Evolutionary conservation across 2,113 vertebrate species (phyloP), one percentile per base, ranked within the genome.

Genomic region (Plotosus lineatus): DNA sequence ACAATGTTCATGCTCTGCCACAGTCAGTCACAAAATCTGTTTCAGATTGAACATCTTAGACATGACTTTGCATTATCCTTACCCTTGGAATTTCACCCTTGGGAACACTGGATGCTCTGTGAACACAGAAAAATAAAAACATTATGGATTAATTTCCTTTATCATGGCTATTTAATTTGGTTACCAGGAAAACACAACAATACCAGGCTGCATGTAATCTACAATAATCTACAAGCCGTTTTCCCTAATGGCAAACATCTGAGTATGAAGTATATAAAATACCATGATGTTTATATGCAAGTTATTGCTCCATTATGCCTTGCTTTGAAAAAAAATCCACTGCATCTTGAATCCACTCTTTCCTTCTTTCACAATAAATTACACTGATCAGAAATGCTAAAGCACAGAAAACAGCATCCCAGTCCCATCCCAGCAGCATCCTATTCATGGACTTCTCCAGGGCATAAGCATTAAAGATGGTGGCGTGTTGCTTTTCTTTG

Each of bases 51-150:
- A 74, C 58, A 10, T 7, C 3, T 50, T 17, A 40, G 15, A 31
- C 19, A 56, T 6, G 6, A 55, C 11, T 2, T 6, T 58, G 26
- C 14, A 2, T 58, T 61, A 6, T 26, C 26, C 94, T 73, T 90
- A 98, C 97, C 95, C 96, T 95, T 33, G 91, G 86, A 58, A 89
- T 89, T 79, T 95, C 91, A 0, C 89, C 88, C 86, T 95, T 96
- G 10, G 88, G 48, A 72, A 79, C 72, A 86, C 88, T 81, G 65
- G 94, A 85, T 69, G 93, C 88, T 90, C 97, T 99, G 88, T 38
- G 89, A 91, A 75, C 80, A 68, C 77, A 77, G 78, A 76, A 65
- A 15, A 82, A 23, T 4, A 44, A 50, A 26, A 79, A 4, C 0
- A 63, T 1, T 33, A 42, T 68, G 44, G 40, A 58, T n/a, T 68